Evolutionary conservation across 2,888 invertebrate species (phyloP).

Genomic region (Diaphora mendica): DNA sequence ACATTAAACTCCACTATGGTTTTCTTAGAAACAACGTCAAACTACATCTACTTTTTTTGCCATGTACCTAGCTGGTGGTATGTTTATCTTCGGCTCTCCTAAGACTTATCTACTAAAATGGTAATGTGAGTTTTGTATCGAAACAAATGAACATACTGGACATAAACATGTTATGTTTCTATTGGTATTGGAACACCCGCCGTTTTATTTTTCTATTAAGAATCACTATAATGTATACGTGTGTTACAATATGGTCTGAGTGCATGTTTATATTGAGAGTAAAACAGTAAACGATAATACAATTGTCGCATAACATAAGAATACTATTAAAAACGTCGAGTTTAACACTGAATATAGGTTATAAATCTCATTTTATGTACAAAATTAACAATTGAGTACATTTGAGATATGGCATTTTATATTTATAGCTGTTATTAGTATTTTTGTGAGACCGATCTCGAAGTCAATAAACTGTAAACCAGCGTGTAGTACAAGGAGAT

Average conservation of each 20-base stretch:
- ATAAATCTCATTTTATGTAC: constrained; percentile 49
- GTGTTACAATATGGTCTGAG: constrained; percentile 15
- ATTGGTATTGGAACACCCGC: constrained; percentile 21
- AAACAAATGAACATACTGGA: not conserved
- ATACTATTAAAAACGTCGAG: constrained; percentile 41
- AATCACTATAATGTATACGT: constrained; percentile 4
- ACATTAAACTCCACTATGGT: not conserved
- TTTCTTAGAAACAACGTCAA: not conserved
- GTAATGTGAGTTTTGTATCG: not conserved
- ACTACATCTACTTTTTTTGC: not conserved
- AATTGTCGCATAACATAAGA: constrained; percentile 39
- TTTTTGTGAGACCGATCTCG: constrained; percentile 15
- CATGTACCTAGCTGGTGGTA: not conserved
- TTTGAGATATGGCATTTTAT: constrained; percentile 47
- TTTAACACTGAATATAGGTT: constrained; percentile 33
- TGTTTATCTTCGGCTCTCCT: not conserved
- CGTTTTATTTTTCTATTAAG: constrained; percentile 22
- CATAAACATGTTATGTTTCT: constrained; percentile 16
- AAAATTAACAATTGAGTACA: constrained; percentile 36
- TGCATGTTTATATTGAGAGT: constrained; percentile 26
- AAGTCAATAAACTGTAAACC: constrained; percentile 46
- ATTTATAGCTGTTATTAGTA: constrained; percentile 44
- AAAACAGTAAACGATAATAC: constrained; percentile 26
- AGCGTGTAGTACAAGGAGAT: constrained; percentile 62
- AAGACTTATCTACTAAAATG: not conserved